Evolutionary conservation across 2,888 invertebrate species (phyloP).

Genomic region (Apamea anceps): DNA sequence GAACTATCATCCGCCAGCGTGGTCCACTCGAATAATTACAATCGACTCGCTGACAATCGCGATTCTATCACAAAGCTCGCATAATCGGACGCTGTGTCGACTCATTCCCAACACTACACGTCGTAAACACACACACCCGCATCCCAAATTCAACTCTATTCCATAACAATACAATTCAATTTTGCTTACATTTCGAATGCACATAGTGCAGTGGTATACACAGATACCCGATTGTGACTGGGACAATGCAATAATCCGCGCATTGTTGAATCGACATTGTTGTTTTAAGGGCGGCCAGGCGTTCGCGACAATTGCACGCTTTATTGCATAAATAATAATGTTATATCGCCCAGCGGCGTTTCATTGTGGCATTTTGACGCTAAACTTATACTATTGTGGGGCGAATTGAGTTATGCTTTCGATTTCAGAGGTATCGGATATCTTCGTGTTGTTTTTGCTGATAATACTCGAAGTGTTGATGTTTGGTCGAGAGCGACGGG

Average conservation of each 20-base stretch:
- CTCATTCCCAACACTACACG: constrained; percentile 75
- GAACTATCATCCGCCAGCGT: constrained; percentile 72
- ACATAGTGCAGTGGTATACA: constrained; percentile 79
- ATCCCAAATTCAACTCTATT: constrained; percentile 65
- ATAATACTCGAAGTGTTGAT: constrained; percentile 52
- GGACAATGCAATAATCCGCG: constrained; percentile 91
- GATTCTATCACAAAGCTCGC: constrained; percentile 89
- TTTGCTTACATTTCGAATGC: constrained; percentile 43
- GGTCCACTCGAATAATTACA: constrained; percentile 88
- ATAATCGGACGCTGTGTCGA: constrained; percentile 88
- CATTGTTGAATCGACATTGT: constrained; percentile 90
- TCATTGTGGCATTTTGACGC: constrained; percentile 84
- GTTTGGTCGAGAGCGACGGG: constrained; percentile 36
- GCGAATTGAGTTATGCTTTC: constrained; percentile 63
- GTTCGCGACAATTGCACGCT: constrained; percentile 88
- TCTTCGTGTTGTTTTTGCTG: constrained; percentile 65
- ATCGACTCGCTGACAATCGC: constrained; percentile 90
- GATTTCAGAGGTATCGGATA: constrained; percentile 55
- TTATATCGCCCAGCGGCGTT: constrained; percentile 86
- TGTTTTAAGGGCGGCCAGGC: constrained; percentile 89
- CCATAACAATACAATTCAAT: constrained; percentile 28
- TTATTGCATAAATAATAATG: constrained; percentile 90
- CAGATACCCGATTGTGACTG: constrained; percentile 86
- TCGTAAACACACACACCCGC: constrained; percentile 68
- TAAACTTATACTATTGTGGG: constrained; percentile 75